Percentiles rank a stretch among this genome's conserved stretches.
Conservation (phyloP, 2,797 vertebrate species). For the Huso huso region DNA sequence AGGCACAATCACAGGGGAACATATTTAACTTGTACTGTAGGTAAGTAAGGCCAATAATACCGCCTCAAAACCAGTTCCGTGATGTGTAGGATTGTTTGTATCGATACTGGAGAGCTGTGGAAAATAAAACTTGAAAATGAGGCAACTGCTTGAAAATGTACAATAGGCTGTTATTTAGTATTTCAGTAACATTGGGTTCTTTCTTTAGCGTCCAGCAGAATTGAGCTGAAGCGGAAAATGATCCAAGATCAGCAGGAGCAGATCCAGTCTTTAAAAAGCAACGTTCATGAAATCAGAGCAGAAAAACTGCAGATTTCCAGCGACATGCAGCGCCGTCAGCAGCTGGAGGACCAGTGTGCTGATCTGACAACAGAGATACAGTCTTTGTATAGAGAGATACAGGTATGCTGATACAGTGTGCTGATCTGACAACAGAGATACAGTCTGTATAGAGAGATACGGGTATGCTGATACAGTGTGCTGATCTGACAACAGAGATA, state of each 20-base stretch:
- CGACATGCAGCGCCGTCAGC: constrained; percentile 79
- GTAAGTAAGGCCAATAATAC: too few species aligned
- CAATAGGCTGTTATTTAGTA: neutral
- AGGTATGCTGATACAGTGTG: too few species aligned
- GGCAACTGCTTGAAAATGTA: too few species aligned
- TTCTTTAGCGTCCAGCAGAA: constrained; percentile 73
- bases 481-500: too few species aligned
- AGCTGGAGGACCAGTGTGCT: constrained; percentile 79
- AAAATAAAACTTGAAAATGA: too few species aligned
- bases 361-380: constrained; percentile 81
- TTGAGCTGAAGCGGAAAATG: constrained; percentile 85
- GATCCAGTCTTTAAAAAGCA: constrained; percentile 76
- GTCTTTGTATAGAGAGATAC: constrained; percentile 61
- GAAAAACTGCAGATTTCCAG: constrained; percentile 85
- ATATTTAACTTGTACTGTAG: too few species aligned
- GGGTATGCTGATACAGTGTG: too few species aligned
- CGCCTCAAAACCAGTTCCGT: neutral
- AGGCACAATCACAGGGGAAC: too few species aligned
- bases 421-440: too few species aligned
- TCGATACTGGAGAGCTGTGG: neutral
- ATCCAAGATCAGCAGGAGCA: constrained; percentile 91
- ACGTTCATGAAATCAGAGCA: constrained; percentile 71
- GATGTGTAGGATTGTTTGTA: neutral
- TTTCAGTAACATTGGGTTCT: neutral
- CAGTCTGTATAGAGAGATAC: too few species aligned